Base-by-base conservation (phyloP, 2,113 vertebrate genomes). In the Myotis lucifugus region DNA sequence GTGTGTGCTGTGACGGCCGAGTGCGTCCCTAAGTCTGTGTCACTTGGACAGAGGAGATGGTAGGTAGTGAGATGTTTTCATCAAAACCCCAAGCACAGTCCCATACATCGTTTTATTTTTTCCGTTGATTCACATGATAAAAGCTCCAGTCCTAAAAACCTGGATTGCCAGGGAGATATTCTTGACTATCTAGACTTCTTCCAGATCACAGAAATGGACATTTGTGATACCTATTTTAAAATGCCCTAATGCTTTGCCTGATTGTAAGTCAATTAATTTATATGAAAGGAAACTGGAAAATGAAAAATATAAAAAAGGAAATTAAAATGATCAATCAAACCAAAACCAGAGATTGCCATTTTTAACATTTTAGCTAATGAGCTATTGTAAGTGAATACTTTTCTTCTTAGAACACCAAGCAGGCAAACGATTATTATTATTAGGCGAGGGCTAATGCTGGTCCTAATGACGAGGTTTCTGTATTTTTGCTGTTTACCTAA, bases 231-330 rank as follows among this genome's bases (percentile, higher is more conserved):
- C 15, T 32, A 82, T 96, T 93, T 94, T 6, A 85, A 85, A 90
- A 91, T 78, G 72, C 10, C 66, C 40, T 83, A 54, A 27, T 64
- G 21, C 2, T 86, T 93, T 96, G 81, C 32, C 19, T 77, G 37
- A 66, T 87, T 88, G 25, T 66, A 86, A 94, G 70, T 81, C 52
- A 95, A 83, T 89, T 84, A 50, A 88, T 87, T 7, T 94, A 32
- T 81, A 70, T 66, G 37, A 67, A 86, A 46, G 21, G 52, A 79
- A 52, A 15, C 37, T 74, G 59, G 14, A 86, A 88, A 89, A 88
- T 83, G 59, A 83, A 81, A 69, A 40, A 46, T 34, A n/a, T 61
- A n/a, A 85, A 74, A 46, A 86, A 83, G 4, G 6, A 86, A 90
- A 82, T 32, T 70, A 89, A 87, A 87, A 70, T 92, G 66, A 59